Conservation (phyloP, 2,797 vertebrate genomes). For the Gephyroberyx darwinii region DNA sequence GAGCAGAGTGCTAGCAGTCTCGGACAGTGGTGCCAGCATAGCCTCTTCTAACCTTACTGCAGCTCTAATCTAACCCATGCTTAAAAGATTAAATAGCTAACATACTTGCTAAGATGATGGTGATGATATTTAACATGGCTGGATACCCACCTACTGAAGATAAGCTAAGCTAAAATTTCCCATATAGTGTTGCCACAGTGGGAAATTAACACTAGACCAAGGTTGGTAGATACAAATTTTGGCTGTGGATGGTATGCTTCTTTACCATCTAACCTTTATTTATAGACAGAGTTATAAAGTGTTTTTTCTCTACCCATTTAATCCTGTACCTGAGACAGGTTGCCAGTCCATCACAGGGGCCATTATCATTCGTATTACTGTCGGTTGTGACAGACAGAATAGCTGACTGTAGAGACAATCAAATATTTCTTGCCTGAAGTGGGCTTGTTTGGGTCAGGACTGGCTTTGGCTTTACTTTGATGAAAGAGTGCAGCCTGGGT, state of each 20-base stretch:
- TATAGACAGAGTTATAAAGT: not conserved
- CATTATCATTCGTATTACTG: too few species aligned
- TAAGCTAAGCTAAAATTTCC: not conserved
- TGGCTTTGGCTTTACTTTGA: constrained; percentile 69
- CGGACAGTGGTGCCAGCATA: not conserved
- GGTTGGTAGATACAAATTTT: not conserved
- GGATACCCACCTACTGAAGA: not conserved
- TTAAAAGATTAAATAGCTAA: constrained; percentile 30
- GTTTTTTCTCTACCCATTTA: too few species aligned
- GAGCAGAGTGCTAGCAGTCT: not conserved
- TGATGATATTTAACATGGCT: not conserved
- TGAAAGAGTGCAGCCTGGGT: constrained; percentile 67
- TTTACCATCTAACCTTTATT: not conserved
- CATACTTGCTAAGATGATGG: not conserved
- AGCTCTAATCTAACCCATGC: too few species aligned
- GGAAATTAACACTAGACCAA: not conserved
- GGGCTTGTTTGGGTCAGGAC: constrained; percentile 68
- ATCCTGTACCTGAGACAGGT: not conserved
- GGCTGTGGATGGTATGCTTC: not conserved
- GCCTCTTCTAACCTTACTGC: not conserved
- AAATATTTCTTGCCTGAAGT: constrained; percentile 71
- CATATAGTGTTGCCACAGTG: too few species aligned
- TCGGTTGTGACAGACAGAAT: constrained; percentile 3
- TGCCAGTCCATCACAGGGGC: too few species aligned
- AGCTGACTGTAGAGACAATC: constrained; percentile 18